A percentile compares a stretch with the other conserved stretches of the same genome.
These are phyloP conservation scores for Pelvicachromis taeniatus DNA, from an alignment of 2,113 vertebrate species.

Conservation along the genomic window DNA sequence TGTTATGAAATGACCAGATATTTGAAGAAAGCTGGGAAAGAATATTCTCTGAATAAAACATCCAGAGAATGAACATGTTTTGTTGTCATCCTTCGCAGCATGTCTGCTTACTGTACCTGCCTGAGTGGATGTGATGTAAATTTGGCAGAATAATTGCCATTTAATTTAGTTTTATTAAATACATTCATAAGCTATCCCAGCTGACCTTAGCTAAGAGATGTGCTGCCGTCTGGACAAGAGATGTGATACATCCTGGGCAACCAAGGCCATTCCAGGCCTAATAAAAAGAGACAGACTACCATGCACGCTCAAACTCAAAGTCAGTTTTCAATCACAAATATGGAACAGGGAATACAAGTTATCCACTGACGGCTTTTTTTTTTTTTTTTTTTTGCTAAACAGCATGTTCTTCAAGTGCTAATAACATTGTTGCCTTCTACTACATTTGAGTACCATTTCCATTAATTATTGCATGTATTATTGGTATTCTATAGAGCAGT, in stretches of 20 bases:
- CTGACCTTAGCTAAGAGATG: neutral
- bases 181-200: neutral
- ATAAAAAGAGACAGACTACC: neutral
- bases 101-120: neutral
- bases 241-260: neutral
- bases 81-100: neutral
- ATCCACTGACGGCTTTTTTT: neutral
- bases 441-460: neutral
- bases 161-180: neutral
- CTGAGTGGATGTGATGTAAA: neutral
- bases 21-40: neutral
- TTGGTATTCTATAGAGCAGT: rapidly evolving
- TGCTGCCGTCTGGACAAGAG: neutral
- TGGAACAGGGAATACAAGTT: rapidly evolving
- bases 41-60: neutral
- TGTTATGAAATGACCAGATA: neutral
- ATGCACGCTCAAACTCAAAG: neutral
- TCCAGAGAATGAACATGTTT: neutral
- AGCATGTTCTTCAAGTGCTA: neutral
- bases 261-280: neutral
- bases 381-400: neutral
- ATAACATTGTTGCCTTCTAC: neutral
- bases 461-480: neutral
- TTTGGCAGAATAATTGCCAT: neutral
- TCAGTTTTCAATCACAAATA: neutral